These are phyloP conservation scores for Caenorhabditis sp. DNA, from an alignment of 2,888 invertebrate species.

Conservation along the genomic window DNA sequence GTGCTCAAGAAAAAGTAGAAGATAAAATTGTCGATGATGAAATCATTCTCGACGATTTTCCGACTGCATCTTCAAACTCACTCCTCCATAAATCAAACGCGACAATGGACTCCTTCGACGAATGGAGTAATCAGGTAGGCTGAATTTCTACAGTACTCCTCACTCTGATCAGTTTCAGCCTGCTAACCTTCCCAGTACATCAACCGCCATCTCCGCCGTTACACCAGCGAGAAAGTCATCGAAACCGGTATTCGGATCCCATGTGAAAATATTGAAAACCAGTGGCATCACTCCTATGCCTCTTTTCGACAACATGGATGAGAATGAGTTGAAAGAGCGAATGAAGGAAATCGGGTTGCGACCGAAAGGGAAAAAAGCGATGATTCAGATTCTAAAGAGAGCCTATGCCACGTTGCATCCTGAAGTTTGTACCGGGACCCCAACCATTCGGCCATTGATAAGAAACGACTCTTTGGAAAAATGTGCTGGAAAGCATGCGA, in stretches of 20 bases:
- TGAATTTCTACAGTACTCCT: neutral
- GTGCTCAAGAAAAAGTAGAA: constrained; percentile 18
- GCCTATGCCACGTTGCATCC: constrained; percentile 80
- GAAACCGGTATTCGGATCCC: constrained; percentile 65
- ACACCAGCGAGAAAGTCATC: constrained; percentile 18
- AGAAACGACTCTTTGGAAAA: neutral
- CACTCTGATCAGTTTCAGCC: constrained; percentile 8
- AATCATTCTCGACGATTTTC: neutral
- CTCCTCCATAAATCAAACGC: neutral
- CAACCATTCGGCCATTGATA: constrained; percentile 66
- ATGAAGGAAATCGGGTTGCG: constrained; percentile 76
- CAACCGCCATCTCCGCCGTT: neutral
- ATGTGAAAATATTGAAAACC: constrained; percentile 77
- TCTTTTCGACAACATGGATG: constrained; percentile 72
- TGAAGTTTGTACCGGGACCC: constrained; percentile 63
- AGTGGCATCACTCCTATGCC: constrained; percentile 78
- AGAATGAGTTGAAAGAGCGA: constrained; percentile 71
- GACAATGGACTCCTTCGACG: constrained; percentile 52
- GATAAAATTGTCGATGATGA: neutral
- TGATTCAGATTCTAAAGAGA: constrained; percentile 72
- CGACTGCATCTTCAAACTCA: neutral
- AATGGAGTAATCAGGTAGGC: constrained; percentile 44
- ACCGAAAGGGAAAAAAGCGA: constrained; percentile 77
- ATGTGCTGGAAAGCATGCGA: neutral
- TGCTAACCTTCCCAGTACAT: neutral